A percentile compares a stretch with the other conserved stretches of the same genome.
Conservation (phyloP, 1,140 invertebrate genomes). For the Geopemphigus sp. region DNA sequence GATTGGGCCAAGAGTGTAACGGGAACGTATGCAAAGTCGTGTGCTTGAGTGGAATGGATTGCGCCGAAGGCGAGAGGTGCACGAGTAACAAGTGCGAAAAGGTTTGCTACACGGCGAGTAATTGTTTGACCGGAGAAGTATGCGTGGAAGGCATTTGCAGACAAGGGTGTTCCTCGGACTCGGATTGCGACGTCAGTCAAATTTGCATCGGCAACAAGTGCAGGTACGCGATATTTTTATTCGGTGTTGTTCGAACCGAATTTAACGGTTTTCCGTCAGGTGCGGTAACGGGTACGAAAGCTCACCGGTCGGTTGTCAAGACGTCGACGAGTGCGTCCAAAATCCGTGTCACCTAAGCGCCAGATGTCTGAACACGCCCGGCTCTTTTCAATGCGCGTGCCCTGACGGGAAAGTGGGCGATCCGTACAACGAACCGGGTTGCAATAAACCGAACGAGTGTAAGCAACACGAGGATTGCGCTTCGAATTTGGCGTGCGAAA, state of each 20-base stretch:
- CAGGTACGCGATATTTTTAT: constrained; percentile 56
- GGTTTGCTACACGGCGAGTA: constrained; percentile 83
- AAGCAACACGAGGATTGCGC: constrained; percentile 74
- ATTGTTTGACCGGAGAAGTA: constrained; percentile 83
- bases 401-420: constrained; percentile 71
- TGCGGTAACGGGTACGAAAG: constrained; percentile 55
- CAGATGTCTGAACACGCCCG: constrained; percentile 68
- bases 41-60: constrained; percentile 68
- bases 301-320: constrained; percentile 62
- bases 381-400: constrained; percentile 76
- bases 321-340: constrained; percentile 69
- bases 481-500: constrained; percentile 69
- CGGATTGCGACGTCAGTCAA: constrained; percentile 76
- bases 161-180: constrained; percentile 75
- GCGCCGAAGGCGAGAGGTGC: constrained; percentile 81
- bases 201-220: constrained; percentile 79
- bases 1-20: constrained; percentile 65
- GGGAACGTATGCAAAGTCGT: constrained; percentile 71
- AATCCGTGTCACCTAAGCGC: constrained; percentile 73
- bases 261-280: constrained; percentile 28
- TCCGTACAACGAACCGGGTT: constrained; percentile 66
- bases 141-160: constrained; percentile 80
- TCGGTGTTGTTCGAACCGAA: too few relatives aligned
- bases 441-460: constrained; percentile 77
- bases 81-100: constrained; percentile 74